Evolutionary conservation across 1,140 invertebrate genomes (phyloP), one percentile per base, ranked within the genome.

Genomic region (Psilanteris sp.): DNA sequence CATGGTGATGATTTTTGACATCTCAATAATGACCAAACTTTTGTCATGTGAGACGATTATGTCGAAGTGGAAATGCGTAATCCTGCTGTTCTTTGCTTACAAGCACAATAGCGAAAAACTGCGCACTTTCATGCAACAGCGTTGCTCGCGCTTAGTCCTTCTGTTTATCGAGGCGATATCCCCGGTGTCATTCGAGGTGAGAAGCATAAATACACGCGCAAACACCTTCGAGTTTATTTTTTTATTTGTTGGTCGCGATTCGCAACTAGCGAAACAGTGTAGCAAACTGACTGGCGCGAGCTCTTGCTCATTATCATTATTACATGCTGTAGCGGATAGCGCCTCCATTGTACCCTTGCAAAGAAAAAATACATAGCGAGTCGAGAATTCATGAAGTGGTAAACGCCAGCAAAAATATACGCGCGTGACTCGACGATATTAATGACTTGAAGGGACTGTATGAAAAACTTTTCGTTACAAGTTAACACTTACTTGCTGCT

Each of bases 161-260:
- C 41, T 80, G 77, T 66, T 79, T 77, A 80, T 79, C 79, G 77
- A 71, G 34, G 73, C 77, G 70, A 74, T 67, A 67, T 46, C 57
- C 66, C 39, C 50, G 27, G 37, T 73, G 48, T 52, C 55, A 54
- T 59, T 55, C 39, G 71, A 82, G 81, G 83, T 83, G 81, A 48
- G 79, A 83, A 78, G 83, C 81, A 79, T 73, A 79, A 83, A 78
- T 79, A 48, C 62, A 84, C 80, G 81, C 81, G 48, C 78, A 78
- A 81, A 83, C 83, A 85, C 83, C 83, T 81, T 78, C 68, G 59
- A 46, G 18, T 46, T 61, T 32, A 15, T 34, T 44, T 54, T n/a
- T 68, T 52, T 68, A 61, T 73, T 59, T 61, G 59, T 31, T 61
- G 41, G 44, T 14, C 41, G 39, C 52, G 48, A 70, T 61, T 71